These are phyloP conservation scores for Mya arenaria DNA, from an alignment of 1,140 invertebrate genomes.

Conservation along the genomic window DNA sequence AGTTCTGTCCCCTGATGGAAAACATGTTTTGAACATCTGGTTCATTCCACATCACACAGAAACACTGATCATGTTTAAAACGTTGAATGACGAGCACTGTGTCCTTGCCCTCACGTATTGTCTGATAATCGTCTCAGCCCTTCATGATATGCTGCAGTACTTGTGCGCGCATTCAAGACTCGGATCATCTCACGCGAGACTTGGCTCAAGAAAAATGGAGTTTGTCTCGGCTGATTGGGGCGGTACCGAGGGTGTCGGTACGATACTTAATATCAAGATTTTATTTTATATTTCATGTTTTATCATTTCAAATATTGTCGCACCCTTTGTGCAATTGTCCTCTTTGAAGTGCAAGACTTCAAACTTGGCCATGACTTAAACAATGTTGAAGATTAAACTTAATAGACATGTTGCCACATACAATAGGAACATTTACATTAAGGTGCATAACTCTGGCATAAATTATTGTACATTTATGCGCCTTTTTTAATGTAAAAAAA, in stretches of 20 bases:
- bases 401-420: no score
- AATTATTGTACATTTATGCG: no score
- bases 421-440: no score
- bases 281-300: no score
- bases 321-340: no score
- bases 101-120: slow-evolving; percentile 67
- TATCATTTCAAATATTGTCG: no score
- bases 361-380: no score
- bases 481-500: no score
- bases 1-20: slow-evolving; percentile 76
- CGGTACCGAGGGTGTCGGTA: slow-evolving; percentile 79
- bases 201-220: slow-evolving; percentile 71
- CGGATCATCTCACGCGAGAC: slow-evolving; percentile 69
- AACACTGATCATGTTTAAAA: slow-evolving; percentile 78
- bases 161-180: slow-evolving; percentile 77
- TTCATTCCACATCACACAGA: slow-evolving; percentile 80
- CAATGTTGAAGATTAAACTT: no score
- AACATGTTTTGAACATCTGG: slow-evolving; percentile 79
- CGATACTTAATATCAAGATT: no score
- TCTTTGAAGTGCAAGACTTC: no score
- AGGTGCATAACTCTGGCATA: no score
- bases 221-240: slow-evolving; percentile 79
- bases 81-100: slow-evolving; percentile 70
- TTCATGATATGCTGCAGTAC: slow-evolving; percentile 80
- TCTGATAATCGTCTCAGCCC: slow-evolving; percentile 69